Conservation (phyloP, 2,797 vertebrate genomes). For the Rhynchotus rufescens region DNA sequence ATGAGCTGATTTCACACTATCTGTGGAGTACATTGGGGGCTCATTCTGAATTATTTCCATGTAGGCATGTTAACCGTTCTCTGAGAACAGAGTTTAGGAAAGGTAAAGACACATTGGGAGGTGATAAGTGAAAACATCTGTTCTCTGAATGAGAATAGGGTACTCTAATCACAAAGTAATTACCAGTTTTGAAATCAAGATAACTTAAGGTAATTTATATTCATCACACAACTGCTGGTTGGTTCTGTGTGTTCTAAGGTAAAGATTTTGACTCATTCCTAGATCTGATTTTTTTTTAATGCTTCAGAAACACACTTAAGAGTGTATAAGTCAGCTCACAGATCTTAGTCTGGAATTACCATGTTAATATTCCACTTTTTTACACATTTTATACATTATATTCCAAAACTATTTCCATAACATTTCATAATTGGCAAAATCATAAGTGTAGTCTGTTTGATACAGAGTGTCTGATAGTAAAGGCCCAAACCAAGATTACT, state of each 20-base stretch:
- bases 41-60: not conserved
- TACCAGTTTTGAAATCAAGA: not conserved
- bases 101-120: not conserved
- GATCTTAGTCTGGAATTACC: not conserved
- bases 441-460: not conserved
- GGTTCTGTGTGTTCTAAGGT: not conserved
- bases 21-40: not conserved
- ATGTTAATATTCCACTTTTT: not conserved
- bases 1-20: not conserved
- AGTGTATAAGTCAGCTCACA: not conserved
- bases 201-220: not conserved
- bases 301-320: not conserved
- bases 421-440: not conserved
- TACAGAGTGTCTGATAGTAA: not conserved
- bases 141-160: not conserved
- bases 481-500: not conserved
- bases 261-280: not conserved
- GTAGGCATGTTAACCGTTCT: too few species aligned
- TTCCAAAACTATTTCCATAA: not conserved
- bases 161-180: not conserved
- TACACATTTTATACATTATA: not conserved
- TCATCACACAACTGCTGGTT: not conserved
- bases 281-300: not conserved
- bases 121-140: not conserved
- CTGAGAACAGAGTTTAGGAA: not conserved